Evolutionary conservation across 2,797 vertebrate species (phyloP).

Genomic region (Threskiornis aethiopicus): DNA sequence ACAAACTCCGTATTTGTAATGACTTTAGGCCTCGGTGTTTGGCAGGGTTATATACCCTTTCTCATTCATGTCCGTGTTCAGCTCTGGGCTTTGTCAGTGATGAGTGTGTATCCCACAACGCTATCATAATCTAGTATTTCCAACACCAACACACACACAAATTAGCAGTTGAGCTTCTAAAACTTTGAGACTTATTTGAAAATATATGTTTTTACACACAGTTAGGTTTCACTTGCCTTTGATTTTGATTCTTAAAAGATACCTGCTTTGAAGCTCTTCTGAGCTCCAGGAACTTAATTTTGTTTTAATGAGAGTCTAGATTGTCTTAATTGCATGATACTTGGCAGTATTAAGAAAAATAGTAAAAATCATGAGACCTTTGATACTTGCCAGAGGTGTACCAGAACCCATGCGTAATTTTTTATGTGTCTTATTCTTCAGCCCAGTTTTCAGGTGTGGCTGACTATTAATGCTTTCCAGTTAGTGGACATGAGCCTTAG

Average conservation of each 20-base stretch:
- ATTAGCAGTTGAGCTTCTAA: neutral
- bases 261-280: conserved; percentile 24
- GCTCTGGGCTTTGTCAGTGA: neutral
- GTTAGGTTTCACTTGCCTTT: conserved; percentile 28
- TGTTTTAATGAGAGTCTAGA: conserved; percentile 35
- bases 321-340: conserved; percentile 51
- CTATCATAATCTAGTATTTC: neutral
- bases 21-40: neutral
- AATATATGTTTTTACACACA: neutral
- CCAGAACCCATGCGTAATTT: neutral
- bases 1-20: neutral
- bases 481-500: conserved; percentile 21
- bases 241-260: conserved; percentile 25
- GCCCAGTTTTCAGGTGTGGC: conserved; percentile 25
- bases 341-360: conserved; percentile 29
- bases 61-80: neutral
- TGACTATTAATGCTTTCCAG: neutral
- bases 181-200: neutral
- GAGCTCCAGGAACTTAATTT: conserved; percentile 12
- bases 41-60: neutral
- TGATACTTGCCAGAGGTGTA: conserved; percentile 17
- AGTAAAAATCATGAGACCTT: conserved; percentile 13
- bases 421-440: neutral
- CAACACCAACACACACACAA: neutral
- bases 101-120: neutral